Evolutionary conservation across 2,888 invertebrate species (phyloP), one percentile per base, ranked within the genome.

Genomic region (Serrognathus titanus): DNA sequence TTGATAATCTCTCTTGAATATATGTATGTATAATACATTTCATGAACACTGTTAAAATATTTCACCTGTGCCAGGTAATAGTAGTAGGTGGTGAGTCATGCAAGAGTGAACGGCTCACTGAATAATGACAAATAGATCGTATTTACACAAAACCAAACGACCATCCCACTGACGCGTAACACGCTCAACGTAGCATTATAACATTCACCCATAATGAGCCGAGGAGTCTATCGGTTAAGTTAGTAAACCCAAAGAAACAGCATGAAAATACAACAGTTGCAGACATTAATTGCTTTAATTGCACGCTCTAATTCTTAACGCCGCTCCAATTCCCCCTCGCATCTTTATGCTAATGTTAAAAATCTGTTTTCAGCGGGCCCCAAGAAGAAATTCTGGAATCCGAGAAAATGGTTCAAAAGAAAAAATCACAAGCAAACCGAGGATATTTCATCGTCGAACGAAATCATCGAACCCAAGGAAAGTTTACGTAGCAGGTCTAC

Each of bases 351-450:
- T 43, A 16, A 20, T 11, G 12, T 45, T 45, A 31, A 48, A 6
- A 35, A 57, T 55, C 57, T 55, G 57, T 59, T 66, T 73, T 5
- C 73, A 81, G 81, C 80, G 65, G 75, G 64, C 46, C 62, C 66
- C 50, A 72, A 73, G 68, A 85, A 85, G 69, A 88, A 87, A 78
- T 90, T 90, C 76, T 84, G 88, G 76, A 83, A 77, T 62, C 74
- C 75, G 37, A 68, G 71, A 57, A 75, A 74, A 65, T 77, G 77
- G 83, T 69, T 83, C 79, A 74, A 80, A 75, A 66, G 78, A 77
- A 76, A 75, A 66, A 71, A 61, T 51, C 65, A 73, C 62, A 76
- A 76, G 39, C 78, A 77, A 11, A 73, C 77, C 24, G 79, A 79
- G 36, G 80, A 80, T 51, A 76, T 63, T 69, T 80, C 40, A 73